phyloP scores from a whole-genome alignment of 2,113 vertebrate genomes.

The Anthoscopus minutus region DNA sequence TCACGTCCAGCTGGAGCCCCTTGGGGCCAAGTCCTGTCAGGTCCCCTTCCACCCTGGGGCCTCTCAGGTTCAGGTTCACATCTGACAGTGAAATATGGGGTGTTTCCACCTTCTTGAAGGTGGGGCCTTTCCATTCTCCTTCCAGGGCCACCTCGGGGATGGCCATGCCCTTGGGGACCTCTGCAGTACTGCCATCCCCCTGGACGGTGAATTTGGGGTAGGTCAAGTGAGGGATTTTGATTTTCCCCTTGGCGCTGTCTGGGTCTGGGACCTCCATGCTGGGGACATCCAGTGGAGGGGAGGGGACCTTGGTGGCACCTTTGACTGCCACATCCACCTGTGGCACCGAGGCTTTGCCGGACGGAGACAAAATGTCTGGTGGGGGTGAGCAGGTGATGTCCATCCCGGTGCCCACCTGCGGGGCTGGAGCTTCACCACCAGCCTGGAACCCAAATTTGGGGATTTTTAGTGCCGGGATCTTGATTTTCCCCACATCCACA shows the following conservation, averaged over 20 bases:
- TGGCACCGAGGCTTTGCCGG: neutral
- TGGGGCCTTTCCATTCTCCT: constrained; percentile 52
- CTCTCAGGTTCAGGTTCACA: constrained; percentile 60
- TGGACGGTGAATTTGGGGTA: constrained; percentile 43
- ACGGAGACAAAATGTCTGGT: neutral
- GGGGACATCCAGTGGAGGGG: neutral
- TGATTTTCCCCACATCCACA: constrained; percentile 28
- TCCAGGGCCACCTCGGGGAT: neutral
- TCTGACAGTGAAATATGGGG: constrained; percentile 71
- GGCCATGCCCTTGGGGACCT: neutral
- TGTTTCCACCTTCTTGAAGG: constrained; percentile 50
- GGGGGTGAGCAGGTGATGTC: neutral
- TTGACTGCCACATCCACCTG: neutral
- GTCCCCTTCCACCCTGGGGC: constrained; percentile 43
- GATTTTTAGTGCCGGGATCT: constrained; percentile 57
- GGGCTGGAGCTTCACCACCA: neutral
- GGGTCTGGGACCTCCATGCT: neutral
- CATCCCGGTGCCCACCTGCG: neutral
- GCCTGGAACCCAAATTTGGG: constrained; percentile 59
- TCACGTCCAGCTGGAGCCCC: constrained; percentile 22
- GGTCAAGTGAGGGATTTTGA: constrained; percentile 40
- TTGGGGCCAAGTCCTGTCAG: constrained; percentile 40
- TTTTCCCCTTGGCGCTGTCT: neutral
- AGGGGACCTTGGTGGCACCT: neutral
- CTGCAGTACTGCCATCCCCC: fast-evolving